phyloP scores from a whole-genome alignment of 1,140 invertebrate species.

The Frieseomelitta varia region DNA sequence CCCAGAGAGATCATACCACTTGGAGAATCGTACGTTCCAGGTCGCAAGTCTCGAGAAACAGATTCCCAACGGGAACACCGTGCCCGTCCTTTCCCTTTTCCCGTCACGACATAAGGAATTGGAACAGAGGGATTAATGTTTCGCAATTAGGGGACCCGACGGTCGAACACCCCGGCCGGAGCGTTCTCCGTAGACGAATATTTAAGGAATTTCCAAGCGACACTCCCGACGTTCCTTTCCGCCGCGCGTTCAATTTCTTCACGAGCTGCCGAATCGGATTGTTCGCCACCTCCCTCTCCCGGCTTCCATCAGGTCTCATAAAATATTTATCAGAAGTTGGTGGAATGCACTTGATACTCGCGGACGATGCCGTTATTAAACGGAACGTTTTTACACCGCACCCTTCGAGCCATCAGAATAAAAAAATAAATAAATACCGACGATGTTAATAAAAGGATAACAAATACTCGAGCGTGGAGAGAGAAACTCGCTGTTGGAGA shows the following conservation, averaged over 20 bases:
- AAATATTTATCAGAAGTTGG: constrained; percentile 22
- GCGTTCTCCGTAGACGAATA: constrained; percentile 2
- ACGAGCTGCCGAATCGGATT: neutral
- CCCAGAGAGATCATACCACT: constrained; percentile 12
- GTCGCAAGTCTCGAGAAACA: neutral
- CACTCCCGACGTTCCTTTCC: neutral
- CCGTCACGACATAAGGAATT: constrained; percentile 48
- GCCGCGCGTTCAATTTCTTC: neutral
- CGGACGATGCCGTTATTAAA: constrained; percentile 26
- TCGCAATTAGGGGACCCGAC: constrained; percentile 58
- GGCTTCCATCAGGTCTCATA: neutral
- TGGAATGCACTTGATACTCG: constrained; percentile 28
- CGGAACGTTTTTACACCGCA: constrained; percentile 23
- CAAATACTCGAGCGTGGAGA: constrained; percentile 57
- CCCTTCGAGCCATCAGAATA: neutral
- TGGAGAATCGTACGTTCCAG: neutral
- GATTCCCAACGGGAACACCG: constrained; percentile 32
- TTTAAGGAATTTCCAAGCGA: constrained; percentile 26
- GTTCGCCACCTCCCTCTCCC: no score
- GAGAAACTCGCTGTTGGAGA: constrained; percentile 23
- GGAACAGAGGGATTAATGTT: constrained; percentile 62
- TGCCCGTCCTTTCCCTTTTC: constrained; percentile 8
- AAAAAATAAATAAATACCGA: constrained; percentile 9
- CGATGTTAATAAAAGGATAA: constrained; percentile 58
- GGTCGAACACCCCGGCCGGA: constrained; percentile 1